Percentiles rank a stretch among this genome's conserved stretches.
Conservation (phyloP, 64 coral and sea anemone genomes). For the Pachyseris speciosa region DNA sequence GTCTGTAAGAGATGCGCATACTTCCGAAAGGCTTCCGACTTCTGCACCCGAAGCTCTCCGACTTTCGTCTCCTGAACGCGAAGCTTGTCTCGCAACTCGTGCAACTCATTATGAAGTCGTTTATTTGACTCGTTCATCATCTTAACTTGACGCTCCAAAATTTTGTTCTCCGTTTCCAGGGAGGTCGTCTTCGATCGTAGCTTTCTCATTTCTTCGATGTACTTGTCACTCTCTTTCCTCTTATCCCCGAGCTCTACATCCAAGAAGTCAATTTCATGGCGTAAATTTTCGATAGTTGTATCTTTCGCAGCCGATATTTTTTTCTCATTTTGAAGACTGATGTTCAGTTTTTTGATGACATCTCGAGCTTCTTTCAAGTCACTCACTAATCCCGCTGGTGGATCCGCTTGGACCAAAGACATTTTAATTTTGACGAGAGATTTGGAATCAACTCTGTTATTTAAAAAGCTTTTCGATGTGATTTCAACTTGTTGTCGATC, state of each 20-base stretch:
- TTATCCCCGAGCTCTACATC: slow-evolving; percentile 70
- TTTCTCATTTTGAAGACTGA: slow-evolving; percentile 63
- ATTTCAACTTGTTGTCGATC: not conserved
- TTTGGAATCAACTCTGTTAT: not conserved
- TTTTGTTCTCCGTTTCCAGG: slow-evolving; percentile 78
- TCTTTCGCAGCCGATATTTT: slow-evolving; percentile 64
- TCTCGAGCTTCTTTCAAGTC: slow-evolving; percentile 58
- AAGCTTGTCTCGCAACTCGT: slow-evolving; percentile 72
- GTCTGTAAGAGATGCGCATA: slow-evolving; percentile 35
- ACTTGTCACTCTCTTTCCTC: slow-evolving; percentile 40
- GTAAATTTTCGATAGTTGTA: slow-evolving; percentile 70
- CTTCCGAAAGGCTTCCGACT: slow-evolving; percentile 29
- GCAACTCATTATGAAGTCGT: slow-evolving; percentile 57
- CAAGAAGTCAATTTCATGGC: slow-evolving; percentile 64
- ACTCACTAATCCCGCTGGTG: not conserved
- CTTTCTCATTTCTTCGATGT: slow-evolving; percentile 39
- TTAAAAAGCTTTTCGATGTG: not conserved
- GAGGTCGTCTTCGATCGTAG: slow-evolving; percentile 51
- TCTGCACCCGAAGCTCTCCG: slow-evolving; percentile 63
- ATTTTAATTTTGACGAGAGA: not conserved
- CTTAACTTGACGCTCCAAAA: slow-evolving; percentile 74
- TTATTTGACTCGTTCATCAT: slow-evolving; percentile 88
- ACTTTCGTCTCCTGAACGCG: slow-evolving; percentile 67
- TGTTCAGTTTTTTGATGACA: slow-evolving; percentile 25
- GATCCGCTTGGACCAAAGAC: not conserved